These are phyloP conservation scores for Embiotoca jacksoni DNA, from an alignment of 2,113 vertebrate genomes.

Conservation along the genomic window DNA sequence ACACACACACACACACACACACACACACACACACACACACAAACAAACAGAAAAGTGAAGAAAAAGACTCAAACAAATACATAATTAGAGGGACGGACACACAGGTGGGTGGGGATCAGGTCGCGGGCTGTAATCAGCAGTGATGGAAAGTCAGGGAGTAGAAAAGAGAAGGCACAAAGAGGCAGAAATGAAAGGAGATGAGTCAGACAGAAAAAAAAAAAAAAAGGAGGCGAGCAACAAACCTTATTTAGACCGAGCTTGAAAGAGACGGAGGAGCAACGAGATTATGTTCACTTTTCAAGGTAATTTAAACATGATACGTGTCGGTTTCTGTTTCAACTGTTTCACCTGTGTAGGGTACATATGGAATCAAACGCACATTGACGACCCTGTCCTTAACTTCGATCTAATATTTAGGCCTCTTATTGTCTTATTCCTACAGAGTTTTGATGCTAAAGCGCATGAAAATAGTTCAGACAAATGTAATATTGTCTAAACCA, in stretches of 20 bases:
- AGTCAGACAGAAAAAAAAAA: slow-evolving; percentile 9
- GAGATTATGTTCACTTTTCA: background rate
- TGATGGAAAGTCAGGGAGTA: slow-evolving; percentile 38
- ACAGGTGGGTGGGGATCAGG: slow-evolving; percentile 26
- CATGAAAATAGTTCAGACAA: too few species aligned
- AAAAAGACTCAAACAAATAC: background rate
- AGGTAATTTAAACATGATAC: background rate
- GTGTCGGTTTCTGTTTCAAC: too few species aligned
- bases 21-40: background rate
- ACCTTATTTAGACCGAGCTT: background rate
- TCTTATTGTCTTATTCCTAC: too few species aligned
- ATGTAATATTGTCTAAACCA: too few species aligned
- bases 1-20: background rate
- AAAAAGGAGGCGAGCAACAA: background rate
- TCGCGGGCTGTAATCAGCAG: slow-evolving; percentile 31
- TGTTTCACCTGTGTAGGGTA: background rate
- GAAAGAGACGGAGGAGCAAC: background rate
- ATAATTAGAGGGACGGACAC: background rate
- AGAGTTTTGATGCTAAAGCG: too few species aligned
- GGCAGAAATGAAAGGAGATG: slow-evolving; percentile 28
- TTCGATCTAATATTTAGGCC: too few species aligned
- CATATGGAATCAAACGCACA: too few species aligned
- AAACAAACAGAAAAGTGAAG: background rate
- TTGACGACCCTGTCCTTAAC: too few species aligned
- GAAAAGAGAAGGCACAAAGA: slow-evolving; percentile 11